phyloP scores from a whole-genome alignment of 2,113 vertebrate genomes.

The Lepus timidus region DNA sequence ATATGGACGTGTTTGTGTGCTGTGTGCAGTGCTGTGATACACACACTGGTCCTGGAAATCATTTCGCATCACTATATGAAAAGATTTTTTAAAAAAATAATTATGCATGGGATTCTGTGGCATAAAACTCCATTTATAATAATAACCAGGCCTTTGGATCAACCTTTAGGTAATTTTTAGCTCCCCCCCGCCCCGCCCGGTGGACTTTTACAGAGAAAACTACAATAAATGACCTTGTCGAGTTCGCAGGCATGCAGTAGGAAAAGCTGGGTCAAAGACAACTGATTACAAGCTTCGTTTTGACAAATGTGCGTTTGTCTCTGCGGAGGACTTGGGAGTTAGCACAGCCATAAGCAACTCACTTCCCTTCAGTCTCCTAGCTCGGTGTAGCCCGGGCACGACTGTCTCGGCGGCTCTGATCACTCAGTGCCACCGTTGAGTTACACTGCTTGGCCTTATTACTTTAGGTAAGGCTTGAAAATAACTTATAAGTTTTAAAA shows the following conservation, averaged over 20 bases:
- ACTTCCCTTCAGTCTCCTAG: neutral
- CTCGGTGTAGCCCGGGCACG: neutral
- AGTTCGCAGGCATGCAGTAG: neutral
- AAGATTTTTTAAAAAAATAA: neutral
- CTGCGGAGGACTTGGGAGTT: neutral
- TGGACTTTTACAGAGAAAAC: neutral
- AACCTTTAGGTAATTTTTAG: neutral
- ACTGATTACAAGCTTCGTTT: constrained; percentile 27
- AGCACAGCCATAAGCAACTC: neutral
- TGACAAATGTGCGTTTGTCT: neutral
- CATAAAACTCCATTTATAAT: neutral
- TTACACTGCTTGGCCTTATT: neutral
- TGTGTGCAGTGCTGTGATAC: neutral
- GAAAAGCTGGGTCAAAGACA: neutral
- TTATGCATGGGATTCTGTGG: neutral
- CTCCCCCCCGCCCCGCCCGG: neutral
- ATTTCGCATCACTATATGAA: neutral
- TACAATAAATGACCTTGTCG: neutral
- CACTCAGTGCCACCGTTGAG: neutral
- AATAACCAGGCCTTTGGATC: neutral
- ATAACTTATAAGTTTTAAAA: neutral
- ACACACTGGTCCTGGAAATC: neutral
- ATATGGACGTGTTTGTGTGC: too few relatives aligned
- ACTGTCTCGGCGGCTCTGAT: neutral
- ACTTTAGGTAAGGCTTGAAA: constrained; percentile 32